phyloP scores from a whole-genome alignment of 1,140 invertebrate species.

The Bathynomus jamesi region DNA sequence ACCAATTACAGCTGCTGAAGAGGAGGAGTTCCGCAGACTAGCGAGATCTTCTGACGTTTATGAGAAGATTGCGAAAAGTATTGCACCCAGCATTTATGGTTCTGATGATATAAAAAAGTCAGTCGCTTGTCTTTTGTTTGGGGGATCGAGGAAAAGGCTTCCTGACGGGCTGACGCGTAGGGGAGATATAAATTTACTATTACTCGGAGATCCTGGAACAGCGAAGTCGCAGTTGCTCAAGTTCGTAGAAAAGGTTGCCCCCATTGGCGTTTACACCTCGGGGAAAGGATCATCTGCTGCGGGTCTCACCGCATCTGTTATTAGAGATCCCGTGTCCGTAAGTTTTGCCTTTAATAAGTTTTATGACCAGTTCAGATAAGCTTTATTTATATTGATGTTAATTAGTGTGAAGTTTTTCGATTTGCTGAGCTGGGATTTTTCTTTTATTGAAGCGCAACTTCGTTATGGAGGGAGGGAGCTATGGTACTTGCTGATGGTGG shows the following conservation, averaged over 20 bases:
- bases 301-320: slow-evolving; percentile 95
- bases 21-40: slow-evolving; percentile 80
- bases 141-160: slow-evolving; percentile 74
- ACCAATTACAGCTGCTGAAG: slow-evolving; percentile 60
- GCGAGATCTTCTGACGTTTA: slow-evolving; percentile 79
- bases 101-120: slow-evolving; percentile 94
- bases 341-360: slow-evolving; percentile 36
- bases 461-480: slow-evolving; percentile 97
- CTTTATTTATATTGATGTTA: no score
- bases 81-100: slow-evolving; percentile 97
- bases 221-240: slow-evolving; percentile 97
- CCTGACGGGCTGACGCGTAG: slow-evolving; percentile 90
- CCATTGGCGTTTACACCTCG: slow-evolving; percentile 95
- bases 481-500: slow-evolving; percentile 99
- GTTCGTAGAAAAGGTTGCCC: slow-evolving; percentile 92
- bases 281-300: slow-evolving; percentile 98
- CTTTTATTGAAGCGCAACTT: slow-evolving; percentile 73
- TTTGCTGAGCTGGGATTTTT: slow-evolving; percentile 12
- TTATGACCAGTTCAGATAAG: no score
- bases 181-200: slow-evolving; percentile 93
- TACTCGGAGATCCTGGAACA: slow-evolving; percentile 97
- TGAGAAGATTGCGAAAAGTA: slow-evolving; percentile 78
- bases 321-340: slow-evolving; percentile 82
- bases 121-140: slow-evolving; percentile 90
- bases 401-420: neutral